Evolutionary conservation across 2,113 vertebrate genomes (phyloP).

Genomic region (Nyctereutes procyonoides): DNA sequence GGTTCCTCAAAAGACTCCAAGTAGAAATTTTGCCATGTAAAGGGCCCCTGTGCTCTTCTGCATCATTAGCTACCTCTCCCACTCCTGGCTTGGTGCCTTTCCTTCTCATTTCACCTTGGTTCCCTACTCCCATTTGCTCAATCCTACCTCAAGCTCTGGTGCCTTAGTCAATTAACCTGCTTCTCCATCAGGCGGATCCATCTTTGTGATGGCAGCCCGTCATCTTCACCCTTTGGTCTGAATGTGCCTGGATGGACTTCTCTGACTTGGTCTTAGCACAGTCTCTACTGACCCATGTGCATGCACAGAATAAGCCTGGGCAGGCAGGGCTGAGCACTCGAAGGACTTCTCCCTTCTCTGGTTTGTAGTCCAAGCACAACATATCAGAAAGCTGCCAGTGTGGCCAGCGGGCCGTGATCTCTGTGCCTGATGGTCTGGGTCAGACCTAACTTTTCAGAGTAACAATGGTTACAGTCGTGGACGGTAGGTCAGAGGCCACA

Average conservation of each 20-base stretch:
- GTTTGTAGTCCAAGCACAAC: background rate
- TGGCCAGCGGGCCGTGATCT: background rate
- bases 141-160: background rate
- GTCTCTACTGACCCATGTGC: background rate
- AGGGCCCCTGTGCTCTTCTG: background rate
- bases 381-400: background rate
- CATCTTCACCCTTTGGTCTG: background rate
- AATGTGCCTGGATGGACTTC: background rate
- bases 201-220: background rate
- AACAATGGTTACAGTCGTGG: background rate
- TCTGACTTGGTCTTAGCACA: background rate
- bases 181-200: background rate
- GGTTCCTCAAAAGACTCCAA: background rate
- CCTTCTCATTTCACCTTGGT: background rate
- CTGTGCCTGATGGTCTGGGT: background rate
- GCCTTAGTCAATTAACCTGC: background rate
- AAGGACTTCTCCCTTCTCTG: background rate
- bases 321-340: background rate
- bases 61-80: background rate
- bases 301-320: fast-evolving
- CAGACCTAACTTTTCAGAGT: background rate
- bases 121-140: background rate
- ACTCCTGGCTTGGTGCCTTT: background rate
- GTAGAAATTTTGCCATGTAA: background rate
- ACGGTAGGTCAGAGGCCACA: background rate